Base-by-base conservation (phyloP, 1,140 invertebrate species). In the Oscheius sp. region DNA sequence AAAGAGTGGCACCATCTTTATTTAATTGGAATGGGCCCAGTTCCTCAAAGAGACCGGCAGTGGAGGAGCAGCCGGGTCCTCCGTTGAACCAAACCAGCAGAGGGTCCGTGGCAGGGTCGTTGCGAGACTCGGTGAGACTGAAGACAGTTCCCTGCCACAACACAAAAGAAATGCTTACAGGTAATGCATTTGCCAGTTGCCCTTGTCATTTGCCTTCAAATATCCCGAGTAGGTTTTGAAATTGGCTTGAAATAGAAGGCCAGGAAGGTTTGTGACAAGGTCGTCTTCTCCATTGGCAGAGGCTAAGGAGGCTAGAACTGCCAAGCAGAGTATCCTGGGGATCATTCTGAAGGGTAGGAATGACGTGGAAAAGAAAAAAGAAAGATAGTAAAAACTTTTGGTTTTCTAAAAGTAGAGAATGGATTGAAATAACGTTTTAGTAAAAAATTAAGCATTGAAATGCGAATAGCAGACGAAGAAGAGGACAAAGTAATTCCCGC, bases 1-100 rank as follows among this genome's bases (percentile, higher is more conserved):
- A 77, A 0, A 88, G 67, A 18, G 79, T 85, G 52, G 79, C 75
- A 18, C 85, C 85, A 75, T 82, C 77, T 61, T 49, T 34, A 34
- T 79, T 79, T 2, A 86, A 74, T 68, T 78, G 79, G 71, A 86
- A 87, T 29, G 88, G 88, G 15, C 88, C 88, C 74, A 87, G 80
- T 79, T 88, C 88, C 73, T 84, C 85, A 10, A 89, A 81, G 2
- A 87, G 76, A 4, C 88, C 88, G 32, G 84, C 78, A 36, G 88
- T 72, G 32, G 87, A 88, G 69, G 85, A 87, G 75, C 88, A 88
- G 2, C 88, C 88, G 55, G 88, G 88, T 34, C 88, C 88, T 34
- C 88, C 88, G 80, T 89, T 88, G 77, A 89, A 73, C 79, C 79
- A 76, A 18, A 79, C 46, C 23, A 79, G 35, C 7, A 79, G 32